These are phyloP conservation scores for Homalodisca vitripennis DNA, from an alignment of 1,140 invertebrate species.

Conservation along the genomic window DNA sequence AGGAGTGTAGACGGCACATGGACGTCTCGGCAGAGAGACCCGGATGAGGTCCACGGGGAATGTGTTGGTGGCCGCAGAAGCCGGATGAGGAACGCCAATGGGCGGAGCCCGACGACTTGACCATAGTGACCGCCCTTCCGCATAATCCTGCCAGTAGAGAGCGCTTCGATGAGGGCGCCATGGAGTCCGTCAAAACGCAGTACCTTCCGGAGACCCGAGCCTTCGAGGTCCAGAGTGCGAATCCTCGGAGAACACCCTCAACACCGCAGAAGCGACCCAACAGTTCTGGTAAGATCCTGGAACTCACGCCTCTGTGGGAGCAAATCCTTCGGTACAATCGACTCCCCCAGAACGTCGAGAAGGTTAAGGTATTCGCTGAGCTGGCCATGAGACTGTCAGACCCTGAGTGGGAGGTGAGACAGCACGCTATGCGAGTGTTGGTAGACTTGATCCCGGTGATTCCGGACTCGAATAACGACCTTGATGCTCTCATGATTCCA, in stretches of 20 bases:
- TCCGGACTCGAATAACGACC: constrained; percentile 45
- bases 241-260: constrained; percentile 5
- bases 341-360: constrained; percentile 59
- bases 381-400: constrained; percentile 68
- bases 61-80: constrained; percentile 7
- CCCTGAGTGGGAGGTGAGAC: constrained; percentile 77
- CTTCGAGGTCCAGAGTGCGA: constrained; percentile 31
- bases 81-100: background rate
- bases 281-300: constrained; percentile 48
- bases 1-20: too few relatives aligned
- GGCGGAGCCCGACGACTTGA: background rate
- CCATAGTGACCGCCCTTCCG: background rate
- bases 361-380: constrained; percentile 61
- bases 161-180: background rate
- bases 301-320: constrained; percentile 74
- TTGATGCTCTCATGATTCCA: constrained; percentile 58
- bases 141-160: background rate
- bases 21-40: too few relatives aligned
- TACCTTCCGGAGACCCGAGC: constrained; percentile 15
- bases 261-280: constrained; percentile 42
- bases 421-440: constrained; percentile 72
- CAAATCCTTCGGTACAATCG: constrained; percentile 60
- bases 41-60: background rate
- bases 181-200: constrained; percentile 28
- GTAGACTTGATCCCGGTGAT: constrained; percentile 70